A percentile compares a stretch with the other conserved stretches of the same genome.
These are phyloP conservation scores for Torymus tubicola DNA, from an alignment of 2,888 invertebrate species.

Conservation along the genomic window DNA sequence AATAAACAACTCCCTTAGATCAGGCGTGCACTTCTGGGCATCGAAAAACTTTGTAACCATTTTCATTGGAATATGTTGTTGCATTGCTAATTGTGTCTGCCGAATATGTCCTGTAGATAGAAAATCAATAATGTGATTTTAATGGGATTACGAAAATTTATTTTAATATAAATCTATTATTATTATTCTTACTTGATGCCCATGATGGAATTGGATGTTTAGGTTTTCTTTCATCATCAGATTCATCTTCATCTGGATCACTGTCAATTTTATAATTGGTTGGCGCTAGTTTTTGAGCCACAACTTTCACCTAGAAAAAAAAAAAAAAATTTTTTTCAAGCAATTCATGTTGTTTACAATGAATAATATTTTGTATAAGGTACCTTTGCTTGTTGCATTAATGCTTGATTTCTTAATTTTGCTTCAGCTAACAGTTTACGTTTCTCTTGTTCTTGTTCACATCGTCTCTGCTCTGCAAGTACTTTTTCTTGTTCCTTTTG, in stretches of 20 bases:
- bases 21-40: constrained; percentile 77
- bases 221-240: constrained; percentile 71
- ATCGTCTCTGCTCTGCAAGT: constrained; percentile 71
- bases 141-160: too few relatives aligned
- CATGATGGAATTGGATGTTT: constrained; percentile 72
- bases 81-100: constrained; percentile 75
- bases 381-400: constrained; percentile 54
- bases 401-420: constrained; percentile 64
- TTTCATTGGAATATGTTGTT: constrained; percentile 74
- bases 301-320: constrained; percentile 59
- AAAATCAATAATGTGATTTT: constrained; percentile 44
- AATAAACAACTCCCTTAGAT: constrained; percentile 84
- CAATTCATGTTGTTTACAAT: too few relatives aligned
- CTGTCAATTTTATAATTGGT: constrained; percentile 71
- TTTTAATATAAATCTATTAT: too few relatives aligned
- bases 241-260: constrained; percentile 72
- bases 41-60: constrained; percentile 81
- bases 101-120: constrained; percentile 76
- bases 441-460: constrained; percentile 74
- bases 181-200: constrained; percentile 67
- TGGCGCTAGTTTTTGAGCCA: constrained; percentile 58
- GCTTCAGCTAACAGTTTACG: constrained; percentile 66
- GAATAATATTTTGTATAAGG: not conserved
- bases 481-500: constrained; percentile 72
- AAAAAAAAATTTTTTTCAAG: not conserved